Conservation (phyloP, 1,140 invertebrate genomes). For the Drosophila prosaltans region DNA sequence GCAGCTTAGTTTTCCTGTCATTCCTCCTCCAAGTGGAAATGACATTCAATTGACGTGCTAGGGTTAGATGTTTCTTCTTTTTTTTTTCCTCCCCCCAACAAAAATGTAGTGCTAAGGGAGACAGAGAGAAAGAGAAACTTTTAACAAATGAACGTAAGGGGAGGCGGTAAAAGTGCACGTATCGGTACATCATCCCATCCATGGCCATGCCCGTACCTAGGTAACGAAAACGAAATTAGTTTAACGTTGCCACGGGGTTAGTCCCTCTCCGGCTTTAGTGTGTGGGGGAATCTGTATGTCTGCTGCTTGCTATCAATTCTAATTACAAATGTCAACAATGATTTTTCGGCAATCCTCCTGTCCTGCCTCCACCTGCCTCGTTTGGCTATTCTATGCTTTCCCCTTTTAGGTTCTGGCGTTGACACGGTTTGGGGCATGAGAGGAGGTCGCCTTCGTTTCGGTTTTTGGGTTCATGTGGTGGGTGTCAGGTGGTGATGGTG, state of each 20-base stretch:
- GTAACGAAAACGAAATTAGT: constrained; percentile 69
- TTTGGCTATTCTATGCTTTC: neutral
- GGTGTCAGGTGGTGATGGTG: constrained; percentile 29
- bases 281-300: constrained; percentile 21
- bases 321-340: constrained; percentile 81
- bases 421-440: constrained; percentile 22
- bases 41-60: constrained; percentile 71
- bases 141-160: constrained; percentile 66
- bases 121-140: constrained; percentile 15
- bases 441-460: constrained; percentile 5
- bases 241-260: constrained; percentile 48
- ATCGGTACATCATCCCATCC: constrained; percentile 9
- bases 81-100: neutral
- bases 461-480: neutral
- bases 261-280: neutral
- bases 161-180: constrained; percentile 39
- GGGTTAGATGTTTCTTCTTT: constrained; percentile 12
- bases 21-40: constrained; percentile 62
- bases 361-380: neutral
- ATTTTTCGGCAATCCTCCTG: constrained; percentile 69
- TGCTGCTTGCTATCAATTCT: constrained; percentile 77
- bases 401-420: constrained; percentile 27
- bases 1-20: constrained; percentile 67
- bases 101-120: neutral
- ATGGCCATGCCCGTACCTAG: neutral